Conservation (phyloP, 92 coral and sea anemone species). For the Pocillopora meandrina region DNA sequence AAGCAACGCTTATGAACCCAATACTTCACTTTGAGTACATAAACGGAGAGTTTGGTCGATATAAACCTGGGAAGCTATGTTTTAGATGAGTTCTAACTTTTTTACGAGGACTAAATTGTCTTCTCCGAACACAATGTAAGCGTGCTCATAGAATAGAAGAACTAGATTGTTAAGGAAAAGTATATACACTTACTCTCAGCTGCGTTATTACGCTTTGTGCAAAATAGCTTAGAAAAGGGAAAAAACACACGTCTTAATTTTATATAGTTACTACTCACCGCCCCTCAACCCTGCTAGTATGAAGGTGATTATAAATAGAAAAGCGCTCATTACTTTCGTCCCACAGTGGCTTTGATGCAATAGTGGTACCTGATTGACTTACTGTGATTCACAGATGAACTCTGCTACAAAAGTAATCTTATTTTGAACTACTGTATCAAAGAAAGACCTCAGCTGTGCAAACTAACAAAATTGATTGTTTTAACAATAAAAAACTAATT, state of each 20-base stretch:
- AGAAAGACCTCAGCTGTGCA: conserved; percentile 15
- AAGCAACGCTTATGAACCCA: too few species aligned
- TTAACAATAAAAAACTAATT: background rate
- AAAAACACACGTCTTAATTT: background rate
- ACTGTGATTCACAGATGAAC: background rate
- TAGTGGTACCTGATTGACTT: background rate
- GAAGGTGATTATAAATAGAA: background rate
- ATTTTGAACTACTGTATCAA: background rate
- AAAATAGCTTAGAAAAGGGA: background rate
- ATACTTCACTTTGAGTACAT: too few species aligned
- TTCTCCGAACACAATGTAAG: too few species aligned
- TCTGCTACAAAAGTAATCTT: background rate
- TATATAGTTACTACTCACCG: background rate
- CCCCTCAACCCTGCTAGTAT: background rate
- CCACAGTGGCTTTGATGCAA: background rate
- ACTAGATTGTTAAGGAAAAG: too few species aligned
- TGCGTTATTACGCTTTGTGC: background rate
- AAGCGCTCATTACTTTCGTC: background rate
- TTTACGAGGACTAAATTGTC: too few species aligned
- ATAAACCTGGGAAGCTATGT: too few species aligned
- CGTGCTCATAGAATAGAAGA: too few species aligned
- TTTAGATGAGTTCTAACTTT: too few species aligned
- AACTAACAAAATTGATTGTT: conserved; percentile 7
- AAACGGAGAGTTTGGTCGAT: too few species aligned
- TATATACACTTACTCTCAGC: background rate